These are phyloP conservation scores for Limnodromus scolopaceus DNA, from an alignment of 2,797 vertebrate species.

Conservation along the genomic window DNA sequence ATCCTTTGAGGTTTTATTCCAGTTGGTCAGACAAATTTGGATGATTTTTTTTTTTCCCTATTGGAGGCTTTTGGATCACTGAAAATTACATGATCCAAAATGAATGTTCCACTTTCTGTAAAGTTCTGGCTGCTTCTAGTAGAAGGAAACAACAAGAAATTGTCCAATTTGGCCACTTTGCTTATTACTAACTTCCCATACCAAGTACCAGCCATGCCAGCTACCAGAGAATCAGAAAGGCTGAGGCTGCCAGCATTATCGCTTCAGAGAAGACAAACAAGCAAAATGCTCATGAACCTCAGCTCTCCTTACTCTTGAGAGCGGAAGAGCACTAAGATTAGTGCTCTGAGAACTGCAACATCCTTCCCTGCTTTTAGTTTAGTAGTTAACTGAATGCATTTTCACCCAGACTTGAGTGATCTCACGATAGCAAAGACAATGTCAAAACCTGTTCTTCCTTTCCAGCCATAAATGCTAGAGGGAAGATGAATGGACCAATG, in stretches of 20 bases:
- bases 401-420: background rate
- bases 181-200: background rate
- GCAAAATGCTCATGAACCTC: background rate
- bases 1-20: background rate
- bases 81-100: constrained; percentile 1
- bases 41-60: background rate
- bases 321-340: background rate
- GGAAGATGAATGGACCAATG: background rate
- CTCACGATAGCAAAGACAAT: background rate
- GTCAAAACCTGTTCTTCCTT: background rate
- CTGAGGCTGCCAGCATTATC: background rate
- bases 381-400: background rate
- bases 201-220: background rate
- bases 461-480: background rate
- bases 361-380: background rate
- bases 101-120: background rate
- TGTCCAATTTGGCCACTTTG: background rate
- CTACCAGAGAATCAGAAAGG: background rate
- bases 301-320: background rate
- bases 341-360: background rate
- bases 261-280: background rate
- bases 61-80: background rate
- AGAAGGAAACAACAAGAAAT: background rate
- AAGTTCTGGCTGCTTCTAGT: background rate
- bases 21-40: background rate